These are phyloP conservation scores for Pristionchus arcanus DNA, from an alignment of 2,888 invertebrate species.

Conservation along the genomic window DNA sequence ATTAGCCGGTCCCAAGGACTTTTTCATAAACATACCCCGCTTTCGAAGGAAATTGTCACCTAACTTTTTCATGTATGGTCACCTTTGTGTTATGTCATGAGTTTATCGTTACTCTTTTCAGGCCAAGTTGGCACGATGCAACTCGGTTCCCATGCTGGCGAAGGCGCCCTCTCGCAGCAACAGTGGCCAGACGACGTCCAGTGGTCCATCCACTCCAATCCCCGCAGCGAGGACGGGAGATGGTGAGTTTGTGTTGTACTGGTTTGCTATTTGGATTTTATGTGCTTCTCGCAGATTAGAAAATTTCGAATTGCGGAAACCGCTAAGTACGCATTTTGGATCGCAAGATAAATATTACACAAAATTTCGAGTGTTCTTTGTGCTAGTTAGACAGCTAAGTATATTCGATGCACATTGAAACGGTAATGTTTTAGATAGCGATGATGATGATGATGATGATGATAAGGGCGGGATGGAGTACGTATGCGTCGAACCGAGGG, in stretches of 20 bases:
- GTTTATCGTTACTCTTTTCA: neutral
- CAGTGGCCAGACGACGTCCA: conserved; percentile 4
- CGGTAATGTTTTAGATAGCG: neutral
- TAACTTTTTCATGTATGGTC: too few relatives aligned
- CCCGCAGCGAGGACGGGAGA: neutral
- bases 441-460: conserved; percentile 11
- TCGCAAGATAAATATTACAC: too few relatives aligned
- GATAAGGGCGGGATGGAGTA: neutral
- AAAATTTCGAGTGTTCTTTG: too few relatives aligned
- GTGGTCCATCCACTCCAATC: conserved; percentile 17
- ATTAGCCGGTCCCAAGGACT: too few relatives aligned
- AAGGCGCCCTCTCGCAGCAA: neutral
- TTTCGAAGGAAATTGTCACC: too few relatives aligned
- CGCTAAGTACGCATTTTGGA: too few relatives aligned
- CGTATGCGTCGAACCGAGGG: conserved; percentile 45
- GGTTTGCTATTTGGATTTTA: too few relatives aligned
- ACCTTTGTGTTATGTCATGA: too few relatives aligned
- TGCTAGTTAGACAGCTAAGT: too few relatives aligned
- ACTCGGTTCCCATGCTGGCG: conserved; percentile 7
- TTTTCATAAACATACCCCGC: too few relatives aligned
- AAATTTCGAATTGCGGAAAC: too few relatives aligned
- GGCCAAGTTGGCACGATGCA: conserved; percentile 21
- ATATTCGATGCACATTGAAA: neutral
- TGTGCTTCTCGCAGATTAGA: too few relatives aligned
- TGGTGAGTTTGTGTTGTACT: neutral